phyloP scores from a whole-genome alignment of 2,113 vertebrate species.

The Nesospiza acunhae region DNA sequence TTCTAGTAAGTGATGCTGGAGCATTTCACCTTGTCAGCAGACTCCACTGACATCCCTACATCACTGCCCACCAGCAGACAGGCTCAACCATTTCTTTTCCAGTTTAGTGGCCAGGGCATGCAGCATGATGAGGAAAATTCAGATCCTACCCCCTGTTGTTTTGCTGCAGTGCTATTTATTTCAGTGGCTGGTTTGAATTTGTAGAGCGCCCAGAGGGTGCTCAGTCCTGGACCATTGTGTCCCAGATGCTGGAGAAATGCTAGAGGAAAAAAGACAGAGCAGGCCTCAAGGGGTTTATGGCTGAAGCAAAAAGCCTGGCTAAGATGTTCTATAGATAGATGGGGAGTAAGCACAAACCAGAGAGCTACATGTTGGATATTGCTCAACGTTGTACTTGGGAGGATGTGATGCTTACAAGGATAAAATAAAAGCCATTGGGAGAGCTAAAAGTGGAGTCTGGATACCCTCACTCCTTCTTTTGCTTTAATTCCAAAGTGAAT shows the following conservation, averaged over 20 bases:
- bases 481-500: background rate
- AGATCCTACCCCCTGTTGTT: background rate
- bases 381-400: background rate
- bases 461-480: background rate
- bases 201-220: background rate
- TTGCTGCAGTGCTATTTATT: background rate
- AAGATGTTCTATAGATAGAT: background rate
- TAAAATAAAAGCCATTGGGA: background rate
- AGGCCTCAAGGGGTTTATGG: background rate
- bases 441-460: background rate
- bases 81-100: background rate
- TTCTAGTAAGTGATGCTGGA: constrained; percentile 58
- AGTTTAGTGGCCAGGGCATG: background rate
- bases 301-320: background rate
- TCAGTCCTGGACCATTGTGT: background rate
- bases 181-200: background rate
- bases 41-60: background rate
- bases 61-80: background rate
- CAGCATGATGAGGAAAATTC: background rate
- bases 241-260: background rate
- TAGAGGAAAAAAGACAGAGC: background rate
- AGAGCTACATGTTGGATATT: background rate
- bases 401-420: background rate
- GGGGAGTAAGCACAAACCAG: background rate
- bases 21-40: constrained; percentile 53